Evolutionary conservation across 2,113 vertebrate genomes (phyloP).

Genomic region (Paraplagusia blochii): DNA sequence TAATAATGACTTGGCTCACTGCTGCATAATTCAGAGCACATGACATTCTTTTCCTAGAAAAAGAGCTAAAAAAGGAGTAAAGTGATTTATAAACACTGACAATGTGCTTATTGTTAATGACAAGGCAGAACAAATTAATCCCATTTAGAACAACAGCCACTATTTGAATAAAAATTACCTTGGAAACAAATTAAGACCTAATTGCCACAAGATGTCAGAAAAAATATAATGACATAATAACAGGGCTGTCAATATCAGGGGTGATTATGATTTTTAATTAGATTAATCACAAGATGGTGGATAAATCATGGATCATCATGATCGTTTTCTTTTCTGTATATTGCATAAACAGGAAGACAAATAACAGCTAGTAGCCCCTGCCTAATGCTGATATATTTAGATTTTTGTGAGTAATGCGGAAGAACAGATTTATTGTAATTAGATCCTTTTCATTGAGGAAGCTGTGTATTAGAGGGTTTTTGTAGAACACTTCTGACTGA

Average conservation of each 20-base stretch:
- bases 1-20: constrained; percentile 25
- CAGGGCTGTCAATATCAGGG: too few relatives aligned
- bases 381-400: too few relatives aligned
- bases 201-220: constrained; percentile 28
- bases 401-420: too few relatives aligned
- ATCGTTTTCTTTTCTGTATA: too few relatives aligned
- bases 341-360: not conserved
- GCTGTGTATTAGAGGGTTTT: too few relatives aligned
- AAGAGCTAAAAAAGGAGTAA: constrained; percentile 16
- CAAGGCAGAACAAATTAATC: constrained; percentile 23
- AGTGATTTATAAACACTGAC: constrained; percentile 2
- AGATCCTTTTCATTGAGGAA: too few relatives aligned
- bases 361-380: too few relatives aligned
- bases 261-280: not conserved
- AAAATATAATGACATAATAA: constrained; percentile 9
- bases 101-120: constrained; percentile 12
- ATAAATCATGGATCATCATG: not conserved
- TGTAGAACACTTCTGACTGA: too few relatives aligned
- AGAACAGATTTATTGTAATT: too few relatives aligned
- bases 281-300: not conserved
- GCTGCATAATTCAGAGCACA: constrained; percentile 17
- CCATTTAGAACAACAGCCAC: constrained; percentile 18
- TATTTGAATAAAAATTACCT: constrained; percentile 28
- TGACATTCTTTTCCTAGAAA: constrained; percentile 4
- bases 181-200: constrained; percentile 25